Evolutionary conservation across 2,797 vertebrate genomes (phyloP), one percentile per base, ranked within the genome.

Genomic region (Clarias pachynema): DNA sequence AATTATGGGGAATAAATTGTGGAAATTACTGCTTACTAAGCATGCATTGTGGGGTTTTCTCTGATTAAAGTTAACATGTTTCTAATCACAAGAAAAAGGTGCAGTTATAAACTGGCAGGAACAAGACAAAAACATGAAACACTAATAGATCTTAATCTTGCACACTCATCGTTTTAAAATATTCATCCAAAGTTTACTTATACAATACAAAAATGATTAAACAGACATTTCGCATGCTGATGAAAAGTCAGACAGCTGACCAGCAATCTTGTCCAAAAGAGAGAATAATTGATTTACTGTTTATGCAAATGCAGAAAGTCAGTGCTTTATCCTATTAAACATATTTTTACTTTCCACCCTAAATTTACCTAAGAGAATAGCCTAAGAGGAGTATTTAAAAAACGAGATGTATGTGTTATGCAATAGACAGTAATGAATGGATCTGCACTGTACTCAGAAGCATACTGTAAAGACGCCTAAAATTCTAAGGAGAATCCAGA

Each of bases 191-290:
- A 74, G 16, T 44, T 74, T 74, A 22, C 12, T 22, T 26, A 59
- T 57, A 20, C 53, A 56, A 53, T 44, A 57, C 29, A 53, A 40
- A 37, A 77, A 77, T 22, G 4, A 29, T 59, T 4, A 59, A 59
- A 34, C 9, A 73, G 24, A 75, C n/a, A 49, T 53, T 74, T 18
- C 18, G 26, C 72, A 74, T 29, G 70, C 70, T 26, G 2, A 24
- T 72, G 40, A 73, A 73, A 73, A 44, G 70, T 22, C 70, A 73
- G 70, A 53, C 40, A 24, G 49, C 12, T 73, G 24, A 73, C 70
- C 37, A 73, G 70, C 5, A 49, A 49, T 26, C 69, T 26, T n/a
- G 7, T 53, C 44, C 15, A 74, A n/a, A 74, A 26, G 14, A 22
- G 20, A 53, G 14, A 72, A 74, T 1, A 18, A 53, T 15, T 29